Conservation (phyloP, 2,113 vertebrate species). For the Phyllopteryx taeniolatus region DNA sequence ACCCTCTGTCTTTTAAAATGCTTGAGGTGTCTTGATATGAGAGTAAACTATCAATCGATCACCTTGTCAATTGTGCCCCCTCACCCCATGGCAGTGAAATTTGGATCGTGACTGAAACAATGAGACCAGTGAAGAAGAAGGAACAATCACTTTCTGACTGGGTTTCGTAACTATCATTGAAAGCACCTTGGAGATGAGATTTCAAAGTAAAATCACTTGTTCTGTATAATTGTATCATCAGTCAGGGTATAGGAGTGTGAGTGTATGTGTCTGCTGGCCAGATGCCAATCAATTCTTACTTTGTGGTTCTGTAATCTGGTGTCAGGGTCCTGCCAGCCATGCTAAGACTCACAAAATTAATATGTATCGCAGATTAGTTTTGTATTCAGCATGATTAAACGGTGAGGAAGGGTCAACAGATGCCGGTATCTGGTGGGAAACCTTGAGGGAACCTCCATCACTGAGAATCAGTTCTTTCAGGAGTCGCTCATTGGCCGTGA, state of each 20-base stretch:
- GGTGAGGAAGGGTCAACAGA: constrained; percentile 31
- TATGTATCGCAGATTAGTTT: constrained; percentile 55
- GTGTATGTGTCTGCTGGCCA: constrained; percentile 16
- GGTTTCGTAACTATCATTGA: constrained; percentile 12
- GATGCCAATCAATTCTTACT: constrained; percentile 25
- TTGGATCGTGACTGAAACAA: background rate
- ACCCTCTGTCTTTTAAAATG: background rate
- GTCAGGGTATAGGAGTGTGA: constrained; percentile 15
- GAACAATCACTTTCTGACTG: background rate
- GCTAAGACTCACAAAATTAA: constrained; percentile 26
- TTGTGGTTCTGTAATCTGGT: constrained; percentile 10
- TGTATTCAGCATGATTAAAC: constrained; percentile 40
- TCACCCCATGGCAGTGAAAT: background rate
- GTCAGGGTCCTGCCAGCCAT: constrained; percentile 17
- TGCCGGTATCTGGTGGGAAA: constrained; percentile 41
- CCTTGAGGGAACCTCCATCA: constrained; percentile 25
- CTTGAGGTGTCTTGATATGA: background rate
- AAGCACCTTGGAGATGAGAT: constrained; percentile 27
- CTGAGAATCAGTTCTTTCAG: background rate
- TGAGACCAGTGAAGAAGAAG: background rate
- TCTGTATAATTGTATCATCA: constrained; percentile 31
- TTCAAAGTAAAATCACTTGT: constrained; percentile 11
- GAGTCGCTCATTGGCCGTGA: background rate
- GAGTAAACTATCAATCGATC: background rate
- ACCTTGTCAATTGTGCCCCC: background rate